Base-by-base conservation (phyloP, 2,113 vertebrate genomes). In the Pleuronectes platessa region DNA sequence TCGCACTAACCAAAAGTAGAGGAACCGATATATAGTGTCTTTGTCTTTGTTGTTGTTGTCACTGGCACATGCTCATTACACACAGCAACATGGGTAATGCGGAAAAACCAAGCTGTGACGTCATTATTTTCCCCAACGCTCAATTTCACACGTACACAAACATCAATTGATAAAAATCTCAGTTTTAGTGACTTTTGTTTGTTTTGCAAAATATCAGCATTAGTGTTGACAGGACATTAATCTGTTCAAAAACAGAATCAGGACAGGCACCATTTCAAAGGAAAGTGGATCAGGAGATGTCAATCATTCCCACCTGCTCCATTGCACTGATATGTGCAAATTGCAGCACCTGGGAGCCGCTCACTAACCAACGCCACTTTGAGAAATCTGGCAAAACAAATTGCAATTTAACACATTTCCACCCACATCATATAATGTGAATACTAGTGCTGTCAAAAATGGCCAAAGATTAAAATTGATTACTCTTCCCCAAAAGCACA, bases 231-330 rank as follows among this genome's bases (percentile, higher is more conserved):
- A 20, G 51, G 20, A 20, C 51, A 53, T 64, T n/a, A 64, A 47
- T n/a, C 45, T 5, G 26, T 21, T 51, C 47, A 40, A 58, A 27
- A 69, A 26, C 35, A 58, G 59, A 56, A 31, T 63, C 31, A 18
- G 45, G 53, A 77, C 54, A 53, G 68, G 47, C 5, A n/a, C 31
- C 7, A 49, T 73, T 66, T 56, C n/a, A 62, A 12, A 71, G 75
- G 31, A 31, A 61, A 61, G 45, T 24, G 61, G 54, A 71, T 35
- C 49, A 58, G 23, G 65, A 71, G 24, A 49, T 61, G 61, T 71
- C 56, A 58, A 51, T 68, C 56, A 68, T 35, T 23, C 42, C 26
- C 17, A 59, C 35, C 31, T 31, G 31, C 31, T 31, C 31, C 49
- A 51, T 20, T 18, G 60, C 20, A 5, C 53, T 70, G 64, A 62